Evolutionary conservation across 2,113 vertebrate genomes (phyloP), one percentile per base, ranked within the genome.

Genomic region (Hippocampus guttulatus): DNA sequence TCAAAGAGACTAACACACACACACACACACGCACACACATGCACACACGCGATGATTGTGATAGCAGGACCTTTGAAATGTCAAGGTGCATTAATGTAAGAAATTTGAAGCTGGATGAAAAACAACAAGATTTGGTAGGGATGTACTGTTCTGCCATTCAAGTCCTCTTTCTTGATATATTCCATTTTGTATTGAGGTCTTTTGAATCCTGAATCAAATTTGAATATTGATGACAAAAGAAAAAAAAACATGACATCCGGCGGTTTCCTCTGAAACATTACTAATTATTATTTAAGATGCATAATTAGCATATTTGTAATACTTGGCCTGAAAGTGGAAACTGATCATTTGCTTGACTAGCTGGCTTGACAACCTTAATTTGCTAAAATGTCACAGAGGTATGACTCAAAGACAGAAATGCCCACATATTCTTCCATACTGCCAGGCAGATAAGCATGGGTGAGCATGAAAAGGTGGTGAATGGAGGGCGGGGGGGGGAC

Each of bases 401-500:
- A 64, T 84, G 75, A 78, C 62, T 84, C 69, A 81, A 43, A 69
- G 21, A 58, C 15, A 66, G 18, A 62, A 23, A 15, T 3, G 27
- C 23, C 45, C 65, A 40, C 10, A 12, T 69, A 8, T 55, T 68
- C 27, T 47, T 45, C 15, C 2, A 27, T 70, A 57, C 43, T 30
- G 60, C 8, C 41, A 60, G 47, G 72, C 23, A 68, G 41, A 70
- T 62, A n/a, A 40, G 52, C 8, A 25, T 23, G 18, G 23, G 30
- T 64, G 14, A 40, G 16, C 0, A 20, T 12, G 47, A 57, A 54
- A 52, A 43, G 49, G 33, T 2, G 0, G 40, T 69, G 25, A 55
- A 71, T 64, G 21, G 64, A 73, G 68, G 0, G 33, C 5, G 66
- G 25, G 67, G 0, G 33, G 33, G 66, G n/a, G 68, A 67, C 1